Conservation (phyloP, 2,888 invertebrate species). For the Crepidodera aurea region DNA sequence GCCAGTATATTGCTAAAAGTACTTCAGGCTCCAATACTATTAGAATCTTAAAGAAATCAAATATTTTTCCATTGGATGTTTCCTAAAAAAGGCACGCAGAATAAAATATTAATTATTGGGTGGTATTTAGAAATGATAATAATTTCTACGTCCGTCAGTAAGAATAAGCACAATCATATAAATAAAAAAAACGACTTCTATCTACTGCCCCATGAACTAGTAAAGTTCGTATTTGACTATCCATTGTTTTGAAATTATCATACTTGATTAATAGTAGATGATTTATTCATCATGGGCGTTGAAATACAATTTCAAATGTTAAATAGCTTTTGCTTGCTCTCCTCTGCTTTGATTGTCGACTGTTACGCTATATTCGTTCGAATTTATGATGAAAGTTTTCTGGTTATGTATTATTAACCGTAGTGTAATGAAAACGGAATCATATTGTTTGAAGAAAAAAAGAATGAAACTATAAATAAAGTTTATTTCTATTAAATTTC, state of each 20-base stretch:
- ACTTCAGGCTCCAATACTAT: too few relatives aligned
- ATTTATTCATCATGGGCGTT: slow-evolving; percentile 35
- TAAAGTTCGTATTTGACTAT: slow-evolving; percentile 5
- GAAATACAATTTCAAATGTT: slow-evolving; percentile 34
- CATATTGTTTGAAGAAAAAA: not conserved
- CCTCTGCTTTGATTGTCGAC: slow-evolving; percentile 10
- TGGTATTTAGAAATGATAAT: too few relatives aligned
- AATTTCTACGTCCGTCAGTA: too few relatives aligned
- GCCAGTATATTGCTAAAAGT: too few relatives aligned
- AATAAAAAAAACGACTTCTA: too few relatives aligned
- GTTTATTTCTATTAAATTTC: too few relatives aligned
- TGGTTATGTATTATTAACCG: slow-evolving; percentile 8
- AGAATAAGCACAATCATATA: too few relatives aligned
- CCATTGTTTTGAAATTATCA: slow-evolving; percentile 37
- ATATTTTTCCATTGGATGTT: too few relatives aligned
- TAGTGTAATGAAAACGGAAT: not conserved
- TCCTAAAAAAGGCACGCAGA: too few relatives aligned
- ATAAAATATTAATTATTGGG: too few relatives aligned
- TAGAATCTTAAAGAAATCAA: too few relatives aligned
- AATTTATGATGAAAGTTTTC: slow-evolving; percentile 20
- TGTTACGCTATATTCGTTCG: slow-evolving; percentile 12
- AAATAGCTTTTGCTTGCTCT: slow-evolving; percentile 28
- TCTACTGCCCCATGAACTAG: not conserved
- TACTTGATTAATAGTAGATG: slow-evolving; percentile 33
- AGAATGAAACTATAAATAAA: too few relatives aligned